Percentiles rank a stretch among this genome's conserved stretches.
Conservation (phyloP, 2,797 vertebrate genomes). For the Aeoliscus strigatus region DNA sequence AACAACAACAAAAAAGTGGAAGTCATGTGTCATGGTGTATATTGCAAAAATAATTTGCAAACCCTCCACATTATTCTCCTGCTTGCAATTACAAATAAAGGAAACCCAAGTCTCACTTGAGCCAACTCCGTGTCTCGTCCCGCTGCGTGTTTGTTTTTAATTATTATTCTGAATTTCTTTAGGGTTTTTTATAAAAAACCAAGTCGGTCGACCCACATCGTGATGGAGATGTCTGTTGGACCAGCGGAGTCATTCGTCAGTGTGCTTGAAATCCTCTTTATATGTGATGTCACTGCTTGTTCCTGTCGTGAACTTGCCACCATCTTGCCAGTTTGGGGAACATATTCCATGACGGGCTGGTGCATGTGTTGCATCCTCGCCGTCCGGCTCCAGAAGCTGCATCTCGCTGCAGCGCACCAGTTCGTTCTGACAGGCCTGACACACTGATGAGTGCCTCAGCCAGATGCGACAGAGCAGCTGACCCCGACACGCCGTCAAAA, state of each 20-base stretch:
- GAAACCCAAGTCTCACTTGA: no score
- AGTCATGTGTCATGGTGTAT: slow-evolving; percentile 69
- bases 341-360: slow-evolving; percentile 88
- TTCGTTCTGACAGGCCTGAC: slow-evolving; percentile 90
- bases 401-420: slow-evolving; percentile 78
- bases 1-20: slow-evolving; percentile 54
- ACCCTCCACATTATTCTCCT: slow-evolving; percentile 60
- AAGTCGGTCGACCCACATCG: no score
- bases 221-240: slow-evolving; percentile 57
- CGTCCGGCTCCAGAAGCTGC: slow-evolving; percentile 78
- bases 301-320: slow-evolving; percentile 78
- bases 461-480: slow-evolving; percentile 81
- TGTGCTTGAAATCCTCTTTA: slow-evolving; percentile 63
- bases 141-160: slow-evolving; percentile 18
- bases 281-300: slow-evolving; percentile 68
- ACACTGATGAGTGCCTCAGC: slow-evolving; percentile 86
- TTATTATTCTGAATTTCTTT: no score
- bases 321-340: slow-evolving; percentile 89
- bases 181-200: no score
- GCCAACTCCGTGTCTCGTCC: no score
- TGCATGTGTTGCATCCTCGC: slow-evolving; percentile 87
- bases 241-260: slow-evolving; percentile 56
- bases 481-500: slow-evolving; percentile 82
- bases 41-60: slow-evolving; percentile 74
- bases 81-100: slow-evolving; percentile 6